Conservation (phyloP, 1,140 invertebrate species). For the Scaptomyza graminum region DNA sequence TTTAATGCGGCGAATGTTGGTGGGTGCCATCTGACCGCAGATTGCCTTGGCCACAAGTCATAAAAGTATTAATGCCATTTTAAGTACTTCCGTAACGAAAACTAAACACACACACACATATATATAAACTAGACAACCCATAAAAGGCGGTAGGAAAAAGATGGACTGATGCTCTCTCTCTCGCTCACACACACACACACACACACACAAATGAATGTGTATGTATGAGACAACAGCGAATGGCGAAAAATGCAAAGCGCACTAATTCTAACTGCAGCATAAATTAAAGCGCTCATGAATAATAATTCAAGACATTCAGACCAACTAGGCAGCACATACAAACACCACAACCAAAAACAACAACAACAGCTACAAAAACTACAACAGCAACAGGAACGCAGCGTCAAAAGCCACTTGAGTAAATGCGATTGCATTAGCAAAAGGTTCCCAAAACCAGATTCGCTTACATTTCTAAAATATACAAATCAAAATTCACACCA, state of each 20-base stretch:
- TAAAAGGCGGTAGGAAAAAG: neutral
- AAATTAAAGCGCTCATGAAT: constrained; percentile 81
- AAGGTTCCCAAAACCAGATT: constrained; percentile 13
- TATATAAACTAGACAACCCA: too few relatives aligned
- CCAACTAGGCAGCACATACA: constrained; percentile 34
- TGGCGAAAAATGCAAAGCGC: constrained; percentile 74
- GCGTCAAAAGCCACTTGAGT: constrained; percentile 40
- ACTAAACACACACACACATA: constrained; percentile 51
- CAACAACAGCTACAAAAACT: constrained; percentile 34
- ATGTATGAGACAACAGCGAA: constrained; percentile 12
- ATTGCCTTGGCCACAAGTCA: constrained; percentile 76
- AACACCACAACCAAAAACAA: constrained; percentile 52
- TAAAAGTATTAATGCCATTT: constrained; percentile 79
- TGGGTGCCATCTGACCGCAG: constrained; percentile 71
- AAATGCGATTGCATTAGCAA: constrained; percentile 24
- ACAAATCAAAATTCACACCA: too few relatives aligned
- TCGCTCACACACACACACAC: constrained; percentile 6
- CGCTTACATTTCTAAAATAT: neutral
- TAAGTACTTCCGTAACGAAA: constrained; percentile 77
- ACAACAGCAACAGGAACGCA: constrained; percentile 32
- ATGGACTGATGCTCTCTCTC: neutral
- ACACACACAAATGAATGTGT: constrained; percentile 1
- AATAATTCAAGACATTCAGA: constrained; percentile 75
- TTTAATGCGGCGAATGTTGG: constrained; percentile 57
- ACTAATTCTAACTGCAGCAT: constrained; percentile 81